A percentile compares a stretch with the other conserved stretches of the same genome.
These are phyloP conservation scores for Platichthys stellatus DNA, from an alignment of 2,113 vertebrate species.

Conservation along the genomic window DNA sequence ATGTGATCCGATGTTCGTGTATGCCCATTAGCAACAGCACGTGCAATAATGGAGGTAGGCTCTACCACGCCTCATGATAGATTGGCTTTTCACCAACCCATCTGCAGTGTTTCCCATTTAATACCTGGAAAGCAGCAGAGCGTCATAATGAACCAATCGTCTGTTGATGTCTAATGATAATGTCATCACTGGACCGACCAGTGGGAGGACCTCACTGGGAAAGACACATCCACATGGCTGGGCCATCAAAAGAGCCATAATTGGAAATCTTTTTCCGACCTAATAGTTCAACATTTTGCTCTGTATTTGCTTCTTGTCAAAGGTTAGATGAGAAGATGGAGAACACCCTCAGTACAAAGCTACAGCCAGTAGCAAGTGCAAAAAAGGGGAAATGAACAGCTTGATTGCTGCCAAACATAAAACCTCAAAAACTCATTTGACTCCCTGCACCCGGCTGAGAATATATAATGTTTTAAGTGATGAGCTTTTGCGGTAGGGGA, in stretches of 20 bases:
- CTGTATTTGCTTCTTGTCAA: not conserved
- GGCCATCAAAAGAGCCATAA: too few relatives aligned
- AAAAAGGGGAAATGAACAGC: not conserved
- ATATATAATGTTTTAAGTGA: not conserved
- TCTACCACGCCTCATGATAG: not conserved
- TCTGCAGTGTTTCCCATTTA: not conserved
- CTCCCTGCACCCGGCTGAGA: not conserved
- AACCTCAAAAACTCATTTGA: not conserved
- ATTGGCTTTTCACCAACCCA: not conserved
- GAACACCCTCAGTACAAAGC: not conserved
- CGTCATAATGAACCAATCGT: not conserved
- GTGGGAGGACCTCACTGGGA: not conserved
- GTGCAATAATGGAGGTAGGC: not conserved
- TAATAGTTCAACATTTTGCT: not conserved
- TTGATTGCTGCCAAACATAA: not conserved
- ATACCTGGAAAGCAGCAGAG: not conserved
- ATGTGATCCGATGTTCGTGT: conserved; percentile 37
- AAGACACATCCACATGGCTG: not conserved
- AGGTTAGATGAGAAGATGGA: not conserved
- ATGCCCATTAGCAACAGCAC: conserved; percentile 33
- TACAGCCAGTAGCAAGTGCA: not conserved
- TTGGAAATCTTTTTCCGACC: not conserved
- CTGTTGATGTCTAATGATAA: not conserved
- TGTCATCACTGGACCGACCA: not conserved
- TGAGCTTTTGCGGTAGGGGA: not conserved